A percentile compares a stretch with the other conserved stretches of the same genome.
Conservation (phyloP, 2,888 invertebrate species). For the Pherbina coryleti region DNA sequence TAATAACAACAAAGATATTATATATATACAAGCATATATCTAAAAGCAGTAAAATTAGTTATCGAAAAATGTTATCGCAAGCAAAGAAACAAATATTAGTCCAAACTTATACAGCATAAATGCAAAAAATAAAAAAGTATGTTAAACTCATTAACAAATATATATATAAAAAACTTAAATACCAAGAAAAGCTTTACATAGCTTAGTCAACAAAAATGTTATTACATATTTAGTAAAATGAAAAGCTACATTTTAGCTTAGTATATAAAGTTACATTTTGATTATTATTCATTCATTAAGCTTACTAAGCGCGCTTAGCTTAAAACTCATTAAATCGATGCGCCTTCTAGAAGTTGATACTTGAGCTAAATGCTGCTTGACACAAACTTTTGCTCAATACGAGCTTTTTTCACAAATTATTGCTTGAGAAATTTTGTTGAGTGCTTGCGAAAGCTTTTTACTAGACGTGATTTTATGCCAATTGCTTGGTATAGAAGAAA, state of each 20-base stretch:
- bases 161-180: conserved; percentile 3
- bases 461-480: too few relatives aligned
- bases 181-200: conserved; percentile 10
- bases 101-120: conserved; percentile 24
- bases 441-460: too few relatives aligned
- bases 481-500: too few relatives aligned
- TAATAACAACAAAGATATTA: neutral
- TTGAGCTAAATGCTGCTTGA: too few relatives aligned
- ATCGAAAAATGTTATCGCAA: conserved; percentile 21
- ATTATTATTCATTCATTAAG: neutral
- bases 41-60: neutral
- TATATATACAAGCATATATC: conserved; percentile 16
- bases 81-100: conserved; percentile 20
- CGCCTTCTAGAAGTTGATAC: neutral
- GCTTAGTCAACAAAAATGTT: neutral
- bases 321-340: neutral
- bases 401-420: too few relatives aligned
- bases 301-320: neutral
- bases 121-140: neutral
- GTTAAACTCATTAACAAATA: neutral
- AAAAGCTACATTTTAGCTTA: conserved; percentile 16
- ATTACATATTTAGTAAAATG: conserved; percentile 12
- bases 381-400: too few relatives aligned
- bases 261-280: neutral
- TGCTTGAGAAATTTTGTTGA: too few relatives aligned